Conservation (phyloP, 2,113 vertebrate species). For the Polyodon spathula region DNA sequence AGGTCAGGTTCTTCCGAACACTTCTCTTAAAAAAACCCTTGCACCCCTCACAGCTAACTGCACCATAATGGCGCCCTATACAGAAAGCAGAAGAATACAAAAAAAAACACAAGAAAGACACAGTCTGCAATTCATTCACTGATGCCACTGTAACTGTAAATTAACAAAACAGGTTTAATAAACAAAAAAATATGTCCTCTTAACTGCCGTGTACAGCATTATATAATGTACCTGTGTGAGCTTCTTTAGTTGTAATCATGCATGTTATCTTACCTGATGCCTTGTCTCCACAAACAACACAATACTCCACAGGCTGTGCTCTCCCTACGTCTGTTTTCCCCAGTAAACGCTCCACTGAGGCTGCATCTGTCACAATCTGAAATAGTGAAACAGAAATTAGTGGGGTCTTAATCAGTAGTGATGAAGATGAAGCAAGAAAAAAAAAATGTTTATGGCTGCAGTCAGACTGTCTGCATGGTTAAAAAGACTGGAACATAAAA, state of each 20-base stretch:
- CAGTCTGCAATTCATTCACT: background rate
- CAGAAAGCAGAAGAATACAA: conserved; percentile 18
- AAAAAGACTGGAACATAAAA: no score
- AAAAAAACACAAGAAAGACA: conserved; percentile 10
- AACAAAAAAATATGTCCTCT: no score
- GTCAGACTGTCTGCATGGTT: conserved; percentile 35
- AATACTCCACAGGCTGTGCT: conserved; percentile 88
- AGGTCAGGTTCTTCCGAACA: conserved; percentile 90
- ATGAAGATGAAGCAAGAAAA: conserved; percentile 52
- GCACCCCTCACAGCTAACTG: conserved; percentile 95
- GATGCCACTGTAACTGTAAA: no score
- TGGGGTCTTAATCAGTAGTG: no score
- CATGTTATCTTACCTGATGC: conserved; percentile 74
- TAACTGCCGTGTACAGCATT: no score
- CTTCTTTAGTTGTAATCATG: no score
- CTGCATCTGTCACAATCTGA: conserved; percentile 92
- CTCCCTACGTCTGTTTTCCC: conserved; percentile 81
- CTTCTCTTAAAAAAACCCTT: conserved; percentile 98
- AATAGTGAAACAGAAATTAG: conserved; percentile 6
- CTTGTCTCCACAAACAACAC: conserved; percentile 94
- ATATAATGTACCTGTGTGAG: no score
- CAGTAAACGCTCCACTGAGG: conserved; percentile 85
- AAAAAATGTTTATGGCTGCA: conserved; percentile 43
- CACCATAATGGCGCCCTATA: conserved; percentile 92
- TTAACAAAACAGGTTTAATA: no score